Conservation (phyloP, 1,140 invertebrate genomes). For the Nymphalis io region DNA sequence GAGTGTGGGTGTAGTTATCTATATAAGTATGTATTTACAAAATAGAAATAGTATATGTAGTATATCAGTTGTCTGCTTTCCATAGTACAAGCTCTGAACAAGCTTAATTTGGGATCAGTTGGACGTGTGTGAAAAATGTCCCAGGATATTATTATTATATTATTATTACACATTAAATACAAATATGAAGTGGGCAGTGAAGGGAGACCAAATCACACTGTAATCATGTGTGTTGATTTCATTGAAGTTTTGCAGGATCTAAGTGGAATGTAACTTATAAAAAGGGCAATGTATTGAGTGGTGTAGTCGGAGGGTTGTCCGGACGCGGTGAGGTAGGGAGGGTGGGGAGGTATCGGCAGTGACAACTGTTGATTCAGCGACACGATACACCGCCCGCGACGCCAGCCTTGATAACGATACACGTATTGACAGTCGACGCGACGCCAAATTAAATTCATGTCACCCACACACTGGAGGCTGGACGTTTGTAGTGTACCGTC, state of each 20-base stretch:
- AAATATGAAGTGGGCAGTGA: no score
- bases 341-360: neutral
- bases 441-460: slow-evolving; percentile 19
- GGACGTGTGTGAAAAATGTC: no score
- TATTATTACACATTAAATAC: no score
- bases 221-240: no score
- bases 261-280: neutral
- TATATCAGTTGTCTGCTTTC: no score
- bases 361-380: slow-evolving; percentile 38
- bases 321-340: neutral
- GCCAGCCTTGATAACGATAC: slow-evolving; percentile 6
- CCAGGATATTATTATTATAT: no score
- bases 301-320: neutral
- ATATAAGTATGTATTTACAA: no score
- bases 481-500: slow-evolving; percentile 4
- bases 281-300: neutral
- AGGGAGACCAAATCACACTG: no score
- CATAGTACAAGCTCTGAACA: no score
- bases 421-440: slow-evolving; percentile 23
- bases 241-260: neutral
- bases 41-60: no score
- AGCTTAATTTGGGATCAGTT: no score
- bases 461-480: slow-evolving; percentile 7
- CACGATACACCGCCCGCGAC: neutral
- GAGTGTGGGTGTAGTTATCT: no score